Percentiles rank a stretch among this genome's conserved stretches.
Conservation (phyloP, 2,113 vertebrate species). For the Excalfactoria chinensis region DNA sequence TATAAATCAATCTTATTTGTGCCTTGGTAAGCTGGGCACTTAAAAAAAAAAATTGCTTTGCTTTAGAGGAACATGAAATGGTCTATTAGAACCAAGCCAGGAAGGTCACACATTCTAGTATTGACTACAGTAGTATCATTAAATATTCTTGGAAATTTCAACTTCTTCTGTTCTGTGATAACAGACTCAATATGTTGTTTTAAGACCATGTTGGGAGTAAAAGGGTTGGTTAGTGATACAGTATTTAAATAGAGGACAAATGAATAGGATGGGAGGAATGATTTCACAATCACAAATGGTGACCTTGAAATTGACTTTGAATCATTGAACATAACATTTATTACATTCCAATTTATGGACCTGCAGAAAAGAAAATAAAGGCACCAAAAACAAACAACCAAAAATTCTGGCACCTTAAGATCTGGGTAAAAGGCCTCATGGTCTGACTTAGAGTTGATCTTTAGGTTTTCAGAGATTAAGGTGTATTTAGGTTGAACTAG, state of each 20-base stretch:
- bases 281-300: neutral
- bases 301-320: neutral
- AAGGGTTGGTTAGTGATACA: neutral
- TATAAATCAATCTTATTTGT: neutral
- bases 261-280: neutral
- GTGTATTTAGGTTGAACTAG: neutral
- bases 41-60: neutral
- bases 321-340: neutral
- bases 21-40: neutral
- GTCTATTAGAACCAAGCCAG: neutral
- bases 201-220: neutral
- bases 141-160: neutral
- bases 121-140: neutral
- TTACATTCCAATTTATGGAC: neutral
- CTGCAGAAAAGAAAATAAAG: neutral
- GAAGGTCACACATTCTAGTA: neutral
- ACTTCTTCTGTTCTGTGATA: neutral
- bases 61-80: neutral
- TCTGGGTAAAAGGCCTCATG: neutral
- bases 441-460: neutral
- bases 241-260: neutral
- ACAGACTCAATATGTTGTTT: neutral
- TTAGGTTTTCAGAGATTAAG: neutral
- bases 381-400: neutral
- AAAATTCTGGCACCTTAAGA: neutral